Conservation (phyloP, 1,140 invertebrate genomes). For the Drosophila nikananu region DNA sequence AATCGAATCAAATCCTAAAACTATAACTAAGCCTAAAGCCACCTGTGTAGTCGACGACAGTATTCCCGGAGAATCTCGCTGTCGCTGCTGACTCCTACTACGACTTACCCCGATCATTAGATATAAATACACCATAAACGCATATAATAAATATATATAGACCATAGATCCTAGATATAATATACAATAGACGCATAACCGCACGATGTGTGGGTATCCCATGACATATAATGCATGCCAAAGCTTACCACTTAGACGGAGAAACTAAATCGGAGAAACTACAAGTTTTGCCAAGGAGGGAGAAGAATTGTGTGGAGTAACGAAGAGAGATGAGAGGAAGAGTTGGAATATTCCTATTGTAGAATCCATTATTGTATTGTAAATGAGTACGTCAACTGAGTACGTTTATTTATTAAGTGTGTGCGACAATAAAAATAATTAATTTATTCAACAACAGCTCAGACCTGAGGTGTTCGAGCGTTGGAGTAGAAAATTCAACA, state of each 20-base stretch:
- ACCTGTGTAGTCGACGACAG: constrained; percentile 55
- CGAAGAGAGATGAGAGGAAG: not conserved
- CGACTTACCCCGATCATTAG: constrained; percentile 43
- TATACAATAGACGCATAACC: constrained; percentile 19
- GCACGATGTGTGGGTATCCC: constrained; percentile 59
- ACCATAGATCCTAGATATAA: constrained; percentile 22
- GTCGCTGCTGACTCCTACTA: constrained; percentile 47
- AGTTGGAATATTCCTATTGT: constrained; percentile 18
- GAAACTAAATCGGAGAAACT: constrained; percentile 71
- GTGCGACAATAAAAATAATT: constrained; percentile 84
- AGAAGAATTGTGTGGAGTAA: constrained; percentile 8
- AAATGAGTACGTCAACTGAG: constrained; percentile 70
- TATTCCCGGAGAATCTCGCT: constrained; percentile 78
- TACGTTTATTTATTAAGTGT: constrained; percentile 75
- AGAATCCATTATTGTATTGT: constrained; percentile 33
- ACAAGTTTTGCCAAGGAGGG: constrained; percentile 64
- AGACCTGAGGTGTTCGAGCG: not conserved
- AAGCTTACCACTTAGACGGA: constrained; percentile 82
- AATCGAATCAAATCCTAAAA: constrained; percentile 45
- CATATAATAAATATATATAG: constrained; percentile 31
- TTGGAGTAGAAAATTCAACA: not conserved
- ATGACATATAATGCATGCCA: constrained; percentile 85
- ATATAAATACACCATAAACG: constrained; percentile 38
- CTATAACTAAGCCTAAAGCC: constrained; percentile 16
- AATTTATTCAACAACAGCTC: constrained; percentile 76